A percentile compares a stretch with the other conserved stretches of the same genome.
Evolutionary conservation across 92 coral and sea anemone species (phyloP).

Genomic region (Hydrozoanthus gracilis): DNA sequence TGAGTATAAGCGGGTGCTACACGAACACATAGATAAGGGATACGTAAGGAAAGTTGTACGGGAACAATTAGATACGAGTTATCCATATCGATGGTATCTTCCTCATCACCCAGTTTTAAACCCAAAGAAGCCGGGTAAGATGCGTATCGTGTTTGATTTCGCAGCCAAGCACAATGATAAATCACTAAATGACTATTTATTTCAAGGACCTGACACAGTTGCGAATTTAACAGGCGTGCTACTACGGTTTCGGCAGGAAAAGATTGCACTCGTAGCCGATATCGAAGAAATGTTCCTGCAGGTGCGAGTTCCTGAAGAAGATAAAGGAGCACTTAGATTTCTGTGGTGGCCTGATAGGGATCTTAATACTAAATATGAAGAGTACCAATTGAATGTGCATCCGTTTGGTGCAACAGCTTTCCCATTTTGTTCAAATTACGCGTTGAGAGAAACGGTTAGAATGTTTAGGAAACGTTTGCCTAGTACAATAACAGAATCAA

Average conservation of each 20-base stretch:
- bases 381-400: conserved; percentile 41
- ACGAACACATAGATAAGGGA: no score
- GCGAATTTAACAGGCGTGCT: conserved; percentile 45
- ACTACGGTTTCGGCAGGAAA: conserved; percentile 43
- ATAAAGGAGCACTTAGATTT: conserved; percentile 44
- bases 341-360: conserved; percentile 36
- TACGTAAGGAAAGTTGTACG: no score
- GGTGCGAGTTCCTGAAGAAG: conserved; percentile 29
- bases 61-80: no score
- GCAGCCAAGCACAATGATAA: conserved; percentile 1
- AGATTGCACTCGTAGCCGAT: conserved; percentile 42
- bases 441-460: conserved; percentile 29
- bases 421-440: conserved; percentile 47
- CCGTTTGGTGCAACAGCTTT: conserved; percentile 52
- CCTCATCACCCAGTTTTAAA: conserved; percentile 57
- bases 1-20: no score
- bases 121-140: no score
- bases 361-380: neutral
- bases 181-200: conserved; percentile 42
- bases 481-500: neutral
- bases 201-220: conserved; percentile 54
- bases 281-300: conserved; percentile 55
- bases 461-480: no score
- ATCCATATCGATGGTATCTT: no score
- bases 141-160: conserved; percentile 41